Evolutionary conservation across 2,888 invertebrate genomes (phyloP).

Genomic region (Sarcophaga caerulescens): DNA sequence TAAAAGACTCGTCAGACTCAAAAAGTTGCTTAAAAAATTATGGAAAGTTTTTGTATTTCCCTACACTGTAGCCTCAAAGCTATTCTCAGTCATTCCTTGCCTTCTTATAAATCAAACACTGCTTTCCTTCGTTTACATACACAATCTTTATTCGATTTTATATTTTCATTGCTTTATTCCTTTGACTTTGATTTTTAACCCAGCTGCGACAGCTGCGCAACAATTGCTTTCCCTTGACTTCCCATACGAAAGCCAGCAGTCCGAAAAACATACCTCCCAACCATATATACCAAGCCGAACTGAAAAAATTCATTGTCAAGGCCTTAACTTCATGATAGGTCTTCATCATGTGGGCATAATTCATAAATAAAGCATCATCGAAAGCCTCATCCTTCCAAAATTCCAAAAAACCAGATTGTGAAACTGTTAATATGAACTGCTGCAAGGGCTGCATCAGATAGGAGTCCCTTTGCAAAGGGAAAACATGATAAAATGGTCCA

Average conservation of each 20-base stretch:
- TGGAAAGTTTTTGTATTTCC: no score
- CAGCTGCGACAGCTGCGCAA: constrained; percentile 35
- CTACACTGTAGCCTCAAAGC: no score
- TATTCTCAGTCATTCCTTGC: not conserved
- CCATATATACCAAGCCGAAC: constrained; percentile 71
- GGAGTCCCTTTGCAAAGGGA: constrained; percentile 74
- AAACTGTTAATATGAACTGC: constrained; percentile 71
- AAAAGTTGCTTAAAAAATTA: no score
- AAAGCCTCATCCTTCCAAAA: constrained; percentile 73
- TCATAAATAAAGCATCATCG: constrained; percentile 72
- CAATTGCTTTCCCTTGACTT: constrained; percentile 52
- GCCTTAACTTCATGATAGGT: constrained; percentile 67
- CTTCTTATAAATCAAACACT: not conserved
- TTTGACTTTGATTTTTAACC: constrained; percentile 36
- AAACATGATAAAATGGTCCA: constrained; percentile 75
- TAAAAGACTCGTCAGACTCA: no score
- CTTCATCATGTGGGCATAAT: constrained; percentile 62
- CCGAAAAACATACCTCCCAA: constrained; percentile 68
- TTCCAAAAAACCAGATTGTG: constrained; percentile 71
- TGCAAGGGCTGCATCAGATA: constrained; percentile 71
- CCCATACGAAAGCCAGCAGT: constrained; percentile 69
- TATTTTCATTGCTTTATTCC: constrained; percentile 65
- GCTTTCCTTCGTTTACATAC: not conserved
- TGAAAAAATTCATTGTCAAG: constrained; percentile 71
- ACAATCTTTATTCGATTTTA: not conserved